Evolutionary conservation across 2,113 vertebrate genomes (phyloP), one percentile per base, ranked within the genome.

Genomic region (Callithrix jacchus): DNA sequence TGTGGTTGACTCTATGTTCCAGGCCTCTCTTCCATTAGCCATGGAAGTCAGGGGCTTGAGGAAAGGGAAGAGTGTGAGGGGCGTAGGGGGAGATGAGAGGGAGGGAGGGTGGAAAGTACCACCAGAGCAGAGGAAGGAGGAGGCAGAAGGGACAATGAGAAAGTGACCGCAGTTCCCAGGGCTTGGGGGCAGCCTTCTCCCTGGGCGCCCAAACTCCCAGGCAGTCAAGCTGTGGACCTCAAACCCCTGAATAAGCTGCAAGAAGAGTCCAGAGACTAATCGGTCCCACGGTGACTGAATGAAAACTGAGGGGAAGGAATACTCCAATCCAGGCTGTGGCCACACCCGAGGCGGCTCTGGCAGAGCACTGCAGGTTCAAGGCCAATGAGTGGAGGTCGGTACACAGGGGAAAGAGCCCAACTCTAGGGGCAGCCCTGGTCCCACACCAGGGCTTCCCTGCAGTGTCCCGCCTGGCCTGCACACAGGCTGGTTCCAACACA

Each of bases 1-100:
- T 25, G 27, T 7, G 3, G 17, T 18, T 17, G 40, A 25, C 20
- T 66, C 52, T 18, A 23, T 21, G 6, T 35, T 30, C 42, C 2
- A 1, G 47, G 2, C 49, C 56, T 71, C n/a, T 84, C 86, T 94
- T 84, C 87, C 27, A 17, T 52, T 52, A 52, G 16, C 77, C 61
- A 81, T 64, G 91, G 71, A 94, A 96, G 84, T 68, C 74, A 87
- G 87, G 79, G 87, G 21, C 89, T 82, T 80, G 82, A 96, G n/a
- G 92, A 93, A 88, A 58, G 37, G 54, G 13, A 12, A 13, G 32
- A 30, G 37, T 85, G 58, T 74, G 71, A 37, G 54, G 42, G 13
- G 42, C 35, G 20, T 21, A n/a, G 35, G 9, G 52, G 5, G 58
- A 56, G 35, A 77, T 21, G 21, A 6, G 30, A 49, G 30, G 2